Evolutionary conservation across 2,888 invertebrate genomes (phyloP).

Genomic region (Tenthredo notha): DNA sequence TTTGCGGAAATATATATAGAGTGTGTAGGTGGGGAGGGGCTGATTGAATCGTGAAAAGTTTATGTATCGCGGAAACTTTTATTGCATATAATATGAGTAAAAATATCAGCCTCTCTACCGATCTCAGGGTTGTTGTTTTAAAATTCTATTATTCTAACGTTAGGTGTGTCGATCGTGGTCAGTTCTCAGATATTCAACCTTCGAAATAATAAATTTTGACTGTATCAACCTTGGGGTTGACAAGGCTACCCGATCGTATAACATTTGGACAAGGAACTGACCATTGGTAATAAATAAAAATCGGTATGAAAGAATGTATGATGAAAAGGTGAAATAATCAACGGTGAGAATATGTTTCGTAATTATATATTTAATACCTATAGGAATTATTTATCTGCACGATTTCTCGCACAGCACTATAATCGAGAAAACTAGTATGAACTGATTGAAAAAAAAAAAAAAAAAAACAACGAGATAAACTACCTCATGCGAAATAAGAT

Average conservation of each 20-base stretch:
- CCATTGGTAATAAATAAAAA: not conserved
- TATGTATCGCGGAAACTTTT: not conserved
- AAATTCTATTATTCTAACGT: not conserved
- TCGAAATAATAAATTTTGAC: not conserved
- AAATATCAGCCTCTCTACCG: not conserved
- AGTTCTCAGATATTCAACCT: not conserved
- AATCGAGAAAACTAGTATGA: not conserved
- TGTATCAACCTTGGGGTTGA: slow-evolving; percentile 21
- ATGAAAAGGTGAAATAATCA: not conserved
- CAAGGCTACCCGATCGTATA: slow-evolving; percentile 16
- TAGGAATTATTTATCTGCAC: not conserved
- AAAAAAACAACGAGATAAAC: not conserved
- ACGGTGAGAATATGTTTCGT: not conserved
- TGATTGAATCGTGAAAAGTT: slow-evolving; percentile 2
- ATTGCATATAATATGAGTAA: not conserved
- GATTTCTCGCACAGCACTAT: not conserved
- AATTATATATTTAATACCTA: not conserved
- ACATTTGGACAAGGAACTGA: not conserved
- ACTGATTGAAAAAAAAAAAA: not conserved
- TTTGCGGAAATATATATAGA: not conserved
- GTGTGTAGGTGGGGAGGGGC: not conserved
- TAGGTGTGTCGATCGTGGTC: not conserved
- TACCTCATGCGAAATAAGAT: not conserved
- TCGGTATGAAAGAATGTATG: no score
- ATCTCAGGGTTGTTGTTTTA: not conserved